Conservation (phyloP, 2,113 vertebrate genomes). For the Clarias magur region DNA sequence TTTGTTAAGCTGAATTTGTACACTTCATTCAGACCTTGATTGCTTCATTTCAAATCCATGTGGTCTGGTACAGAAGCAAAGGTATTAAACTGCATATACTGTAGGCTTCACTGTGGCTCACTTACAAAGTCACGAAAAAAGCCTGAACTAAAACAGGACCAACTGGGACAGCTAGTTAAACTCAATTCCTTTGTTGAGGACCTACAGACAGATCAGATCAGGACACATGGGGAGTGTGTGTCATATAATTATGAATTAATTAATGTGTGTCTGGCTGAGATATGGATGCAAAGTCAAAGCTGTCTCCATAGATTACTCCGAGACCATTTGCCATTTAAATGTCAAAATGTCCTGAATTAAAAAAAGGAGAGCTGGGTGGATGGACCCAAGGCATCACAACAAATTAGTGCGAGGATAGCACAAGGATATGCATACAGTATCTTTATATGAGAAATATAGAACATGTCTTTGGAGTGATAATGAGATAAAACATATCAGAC, state of each 20-base stretch:
- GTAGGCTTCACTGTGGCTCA: neutral
- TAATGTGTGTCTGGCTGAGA: slow-evolving; percentile 80
- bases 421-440: neutral
- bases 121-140: slow-evolving; percentile 1
- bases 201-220: slow-evolving; percentile 38
- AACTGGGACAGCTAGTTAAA: slow-evolving; percentile 24
- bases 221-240: slow-evolving; percentile 29
- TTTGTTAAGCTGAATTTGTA: too few relatives aligned
- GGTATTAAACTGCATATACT: too few relatives aligned
- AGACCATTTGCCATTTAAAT: slow-evolving; percentile 73
- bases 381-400: slow-evolving; percentile 4
- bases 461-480: neutral
- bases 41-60: too few relatives aligned
- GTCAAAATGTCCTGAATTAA: slow-evolving; percentile 68
- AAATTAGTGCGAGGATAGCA: neutral
- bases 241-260: slow-evolving; percentile 79
- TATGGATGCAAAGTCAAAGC: slow-evolving; percentile 77
- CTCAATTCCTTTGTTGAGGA: neutral
- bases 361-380: slow-evolving; percentile 26
- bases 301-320: slow-evolving; percentile 71
- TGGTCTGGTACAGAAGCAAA: too few relatives aligned
- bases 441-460: neutral
- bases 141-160: slow-evolving; percentile 12
- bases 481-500: neutral
- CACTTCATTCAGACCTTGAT: too few relatives aligned